Conservation (phyloP, 1,140 invertebrate genomes). For the Charaxes varanes region DNA sequence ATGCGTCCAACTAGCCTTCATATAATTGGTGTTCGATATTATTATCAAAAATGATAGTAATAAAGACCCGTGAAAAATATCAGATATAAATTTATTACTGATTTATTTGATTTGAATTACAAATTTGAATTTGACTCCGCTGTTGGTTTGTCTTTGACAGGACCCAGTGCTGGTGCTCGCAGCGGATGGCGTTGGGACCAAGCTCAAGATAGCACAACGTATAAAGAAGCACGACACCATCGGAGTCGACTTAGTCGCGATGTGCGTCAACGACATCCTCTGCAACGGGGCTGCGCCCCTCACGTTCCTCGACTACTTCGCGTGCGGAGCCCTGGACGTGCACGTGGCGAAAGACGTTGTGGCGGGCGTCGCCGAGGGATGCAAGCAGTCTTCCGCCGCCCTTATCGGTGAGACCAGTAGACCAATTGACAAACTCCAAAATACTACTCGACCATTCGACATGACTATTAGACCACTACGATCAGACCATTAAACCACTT, state of each 20-base stretch:
- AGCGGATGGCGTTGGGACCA: constrained; percentile 98
- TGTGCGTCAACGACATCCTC: constrained; percentile 98
- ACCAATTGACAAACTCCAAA: too few relatives aligned
- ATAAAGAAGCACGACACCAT: constrained; percentile 86
- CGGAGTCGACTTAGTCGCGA: constrained; percentile 97
- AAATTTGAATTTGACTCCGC: too few relatives aligned
- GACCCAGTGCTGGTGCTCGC: constrained; percentile 94
- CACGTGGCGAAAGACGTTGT: constrained; percentile 83
- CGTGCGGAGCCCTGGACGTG: constrained; percentile 88
- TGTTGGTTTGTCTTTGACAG: constrained; percentile 39
- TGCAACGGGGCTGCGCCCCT: constrained; percentile 95
- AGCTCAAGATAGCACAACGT: constrained; percentile 93
- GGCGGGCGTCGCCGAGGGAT: constrained; percentile 89
- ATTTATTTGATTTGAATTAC: too few relatives aligned
- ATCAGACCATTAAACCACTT: too few relatives aligned
- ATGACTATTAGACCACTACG: too few relatives aligned
- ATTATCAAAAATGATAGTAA: too few relatives aligned
- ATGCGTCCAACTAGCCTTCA: too few relatives aligned
- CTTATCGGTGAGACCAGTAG: constrained; percentile 88
- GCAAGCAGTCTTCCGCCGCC: constrained; percentile 86
- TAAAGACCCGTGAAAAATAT: too few relatives aligned
- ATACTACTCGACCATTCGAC: too few relatives aligned
- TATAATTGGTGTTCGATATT: too few relatives aligned
- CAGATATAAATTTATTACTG: too few relatives aligned
- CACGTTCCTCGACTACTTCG: constrained; percentile 97